A percentile compares a stretch with the other conserved stretches of the same genome.
These are phyloP conservation scores for Eira barbara DNA, from an alignment of 2,113 vertebrate genomes.

Conservation along the genomic window DNA sequence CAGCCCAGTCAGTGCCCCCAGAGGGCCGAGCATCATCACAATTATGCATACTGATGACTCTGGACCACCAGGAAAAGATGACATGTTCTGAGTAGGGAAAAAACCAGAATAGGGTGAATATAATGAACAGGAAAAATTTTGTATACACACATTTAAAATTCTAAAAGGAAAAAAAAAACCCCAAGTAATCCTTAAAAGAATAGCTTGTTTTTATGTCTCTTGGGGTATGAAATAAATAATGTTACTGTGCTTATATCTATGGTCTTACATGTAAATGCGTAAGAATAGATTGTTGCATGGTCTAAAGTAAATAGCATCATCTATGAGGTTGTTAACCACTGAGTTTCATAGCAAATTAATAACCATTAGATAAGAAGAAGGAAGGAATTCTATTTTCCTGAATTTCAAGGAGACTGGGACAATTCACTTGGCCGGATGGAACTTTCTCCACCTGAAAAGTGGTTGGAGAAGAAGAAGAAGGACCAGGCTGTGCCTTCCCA, in stretches of 20 bases:
- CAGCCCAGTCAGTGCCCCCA: too few relatives aligned
- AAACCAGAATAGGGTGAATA: neutral
- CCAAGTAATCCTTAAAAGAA: slow-evolving; percentile 18
- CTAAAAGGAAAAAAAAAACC: neutral
- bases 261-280: neutral
- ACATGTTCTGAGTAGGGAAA: neutral
- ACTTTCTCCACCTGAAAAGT: neutral
- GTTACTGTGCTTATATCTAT: neutral
- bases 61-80: neutral
- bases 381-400: neutral
- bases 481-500: neutral
- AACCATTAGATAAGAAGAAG: neutral
- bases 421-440: neutral
- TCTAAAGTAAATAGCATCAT: neutral
- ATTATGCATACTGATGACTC: neutral
- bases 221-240: neutral
- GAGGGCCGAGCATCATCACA: neutral
- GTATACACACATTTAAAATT: neutral
- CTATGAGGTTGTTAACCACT: neutral
- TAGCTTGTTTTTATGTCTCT: neutral
- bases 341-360: neutral
- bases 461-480: neutral
- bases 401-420: neutral
- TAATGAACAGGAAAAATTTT: slow-evolving; percentile 1
- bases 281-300: neutral